phyloP scores from a whole-genome alignment of 2,888 invertebrate genomes.

The Antheraea assamensis region DNA sequence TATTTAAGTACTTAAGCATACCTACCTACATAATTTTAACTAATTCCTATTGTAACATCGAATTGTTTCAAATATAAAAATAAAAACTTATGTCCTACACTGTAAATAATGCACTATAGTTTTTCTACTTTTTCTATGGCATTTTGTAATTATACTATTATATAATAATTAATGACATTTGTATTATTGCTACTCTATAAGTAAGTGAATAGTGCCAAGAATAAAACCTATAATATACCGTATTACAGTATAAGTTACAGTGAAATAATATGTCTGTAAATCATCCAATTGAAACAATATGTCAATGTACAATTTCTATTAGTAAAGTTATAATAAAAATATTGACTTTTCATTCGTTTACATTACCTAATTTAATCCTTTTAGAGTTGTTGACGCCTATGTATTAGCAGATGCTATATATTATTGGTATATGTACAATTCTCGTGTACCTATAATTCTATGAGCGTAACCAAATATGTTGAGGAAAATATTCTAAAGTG shows the following conservation, averaged over 20 bases:
- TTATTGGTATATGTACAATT: not conserved
- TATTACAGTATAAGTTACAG: not conserved
- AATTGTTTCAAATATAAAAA: not conserved
- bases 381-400: not conserved
- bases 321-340: conserved; percentile 1
- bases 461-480: too few relatives aligned
- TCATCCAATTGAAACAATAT: not conserved
- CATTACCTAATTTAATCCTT: not conserved
- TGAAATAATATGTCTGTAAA: not conserved
- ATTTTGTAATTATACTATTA: not conserved
- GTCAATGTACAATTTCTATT: not conserved
- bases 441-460: not conserved
- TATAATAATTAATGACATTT: conserved; percentile 2
- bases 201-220: not conserved
- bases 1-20: not conserved
- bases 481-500: too few relatives aligned
- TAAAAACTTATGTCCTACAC: not conserved
- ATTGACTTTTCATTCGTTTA: not conserved
- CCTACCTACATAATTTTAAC: not conserved
- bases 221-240: not conserved
- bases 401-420: too few relatives aligned
- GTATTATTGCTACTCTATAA: not conserved
- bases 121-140: conserved; percentile 12
- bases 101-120: conserved; percentile 15
- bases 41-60: not conserved